Base-by-base conservation (phyloP, 2,113 vertebrate genomes). In the Brachypodius melanocephalos region DNA sequence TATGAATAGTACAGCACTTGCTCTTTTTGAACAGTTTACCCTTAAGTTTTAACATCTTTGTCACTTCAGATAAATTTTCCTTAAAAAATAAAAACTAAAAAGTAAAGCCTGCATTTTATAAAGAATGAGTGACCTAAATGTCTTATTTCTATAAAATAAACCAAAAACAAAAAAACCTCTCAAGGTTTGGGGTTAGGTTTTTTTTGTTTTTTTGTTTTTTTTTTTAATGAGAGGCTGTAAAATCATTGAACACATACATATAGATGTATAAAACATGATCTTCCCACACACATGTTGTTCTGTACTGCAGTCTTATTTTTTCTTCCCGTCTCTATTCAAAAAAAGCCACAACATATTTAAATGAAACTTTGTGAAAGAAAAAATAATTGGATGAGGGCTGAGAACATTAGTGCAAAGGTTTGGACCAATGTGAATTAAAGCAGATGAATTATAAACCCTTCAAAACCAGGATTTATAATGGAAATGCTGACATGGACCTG, bases 391-490 rank as follows among this genome's bases (percentile, higher is more conserved):
- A 87, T 89, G 7, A 6, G 38, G 48, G 18, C 74, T 89, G 69
- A 69, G 65, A 89, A 90, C 65, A n/a, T 89, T 81, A 93, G 92
- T 80, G 74, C 84, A 68, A 93, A 92, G 62, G 36, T 79, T 93
- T 68, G 76, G 80, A 90, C 88, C 73, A 82, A n/a, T 9, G 42
- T 82, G 84, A 96, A 97, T 96, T 95, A 91, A 89, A 91, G 74
- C 54, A 92, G 67, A 92, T 86, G 83, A 96, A 92, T 84, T 93
- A 95, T 93, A 96, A 94, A 96, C 61, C 78, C 34, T 92, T 96
- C 88, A 91, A 86, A 93, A 83, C 5, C 63, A 92, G 89, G 79
- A 96, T 96, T 94, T 89, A 84, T 88, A 59, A 69, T 42, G 52
- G 51, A 92, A 96, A 96, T 10, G 8, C 95, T 96, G 82, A 93